These are phyloP conservation scores for Bugulina stolonifera DNA, from an alignment of 2,888 invertebrate genomes.

Conservation along the genomic window DNA sequence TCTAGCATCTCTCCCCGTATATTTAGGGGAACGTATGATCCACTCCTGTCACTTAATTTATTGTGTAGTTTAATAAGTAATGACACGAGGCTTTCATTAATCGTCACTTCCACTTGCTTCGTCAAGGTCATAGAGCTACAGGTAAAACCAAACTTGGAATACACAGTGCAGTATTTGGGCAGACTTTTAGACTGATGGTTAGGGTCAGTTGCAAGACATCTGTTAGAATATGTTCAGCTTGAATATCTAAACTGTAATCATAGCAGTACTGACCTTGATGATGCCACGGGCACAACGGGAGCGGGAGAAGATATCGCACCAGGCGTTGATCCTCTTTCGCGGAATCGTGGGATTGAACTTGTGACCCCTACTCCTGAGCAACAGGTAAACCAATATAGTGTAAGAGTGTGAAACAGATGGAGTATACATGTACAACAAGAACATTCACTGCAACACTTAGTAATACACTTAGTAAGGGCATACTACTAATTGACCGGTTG, in stretches of 20 bases:
- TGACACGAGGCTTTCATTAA: constrained; percentile 71
- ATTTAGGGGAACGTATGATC: constrained; percentile 63
- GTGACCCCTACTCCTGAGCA: background rate
- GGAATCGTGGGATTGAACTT: background rate
- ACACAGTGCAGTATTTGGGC: too few species aligned
- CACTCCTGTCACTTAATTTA: constrained; percentile 72
- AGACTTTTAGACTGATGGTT: too few species aligned
- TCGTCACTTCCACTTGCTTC: constrained; percentile 33
- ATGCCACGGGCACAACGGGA: background rate
- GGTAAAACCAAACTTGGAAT: background rate
- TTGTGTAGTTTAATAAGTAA: constrained; percentile 82
- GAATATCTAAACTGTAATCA: too few species aligned
- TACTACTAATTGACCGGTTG: too few species aligned
- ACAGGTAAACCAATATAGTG: too few species aligned
- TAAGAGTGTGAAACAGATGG: too few species aligned
- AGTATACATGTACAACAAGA: too few species aligned
- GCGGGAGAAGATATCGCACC: constrained; percentile 3
- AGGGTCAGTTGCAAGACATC: too few species aligned
- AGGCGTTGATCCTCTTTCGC: constrained; percentile 1
- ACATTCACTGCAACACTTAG: too few species aligned
- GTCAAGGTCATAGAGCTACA: constrained; percentile 28
- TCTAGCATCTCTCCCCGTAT: background rate
- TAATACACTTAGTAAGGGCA: too few species aligned
- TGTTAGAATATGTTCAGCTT: too few species aligned
- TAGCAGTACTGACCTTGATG: background rate